A percentile compares a stretch with the other conserved stretches of the same genome.
Evolutionary conservation across 2,888 invertebrate genomes (phyloP).

Genomic region (Tenthredo distinguenda): DNA sequence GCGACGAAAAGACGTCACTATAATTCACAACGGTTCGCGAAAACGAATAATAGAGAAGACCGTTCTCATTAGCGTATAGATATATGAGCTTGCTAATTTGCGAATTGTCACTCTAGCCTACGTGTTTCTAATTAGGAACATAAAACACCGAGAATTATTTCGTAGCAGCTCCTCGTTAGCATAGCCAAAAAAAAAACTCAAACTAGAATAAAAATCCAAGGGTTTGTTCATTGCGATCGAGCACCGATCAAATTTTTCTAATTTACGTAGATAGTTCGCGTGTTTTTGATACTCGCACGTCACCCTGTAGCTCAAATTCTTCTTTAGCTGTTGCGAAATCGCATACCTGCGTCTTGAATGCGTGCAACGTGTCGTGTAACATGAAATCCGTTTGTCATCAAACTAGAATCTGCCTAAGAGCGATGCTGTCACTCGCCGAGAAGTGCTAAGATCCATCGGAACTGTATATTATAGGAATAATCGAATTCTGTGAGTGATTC

Average conservation of each 20-base stretch:
- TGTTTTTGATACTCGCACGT: conserved; percentile 12
- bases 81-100: neutral
- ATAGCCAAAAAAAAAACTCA: neutral
- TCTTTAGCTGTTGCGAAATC: conserved; percentile 21
- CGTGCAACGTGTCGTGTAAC: conserved; percentile 18
- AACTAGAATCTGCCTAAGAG: neutral
- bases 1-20: neutral
- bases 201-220: neutral
- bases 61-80: neutral
- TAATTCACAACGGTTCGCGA: neutral
- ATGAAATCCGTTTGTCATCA: conserved; percentile 48
- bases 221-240: neutral
- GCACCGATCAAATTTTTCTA: neutral
- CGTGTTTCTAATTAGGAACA: conserved; percentile 10
- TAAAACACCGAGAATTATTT: neutral
- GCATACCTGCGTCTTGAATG: conserved; percentile 19
- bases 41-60: neutral
- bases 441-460: neutral
- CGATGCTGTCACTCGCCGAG: conserved; percentile 11
- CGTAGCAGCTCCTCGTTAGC: neutral
- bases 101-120: neutral
- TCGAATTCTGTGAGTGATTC: neutral
- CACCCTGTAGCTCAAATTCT: conserved; percentile 42
- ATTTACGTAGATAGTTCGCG: neutral
- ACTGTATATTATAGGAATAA: neutral